Base-by-base conservation (phyloP, 2,888 invertebrate genomes). In the Pherbina coryleti region DNA sequence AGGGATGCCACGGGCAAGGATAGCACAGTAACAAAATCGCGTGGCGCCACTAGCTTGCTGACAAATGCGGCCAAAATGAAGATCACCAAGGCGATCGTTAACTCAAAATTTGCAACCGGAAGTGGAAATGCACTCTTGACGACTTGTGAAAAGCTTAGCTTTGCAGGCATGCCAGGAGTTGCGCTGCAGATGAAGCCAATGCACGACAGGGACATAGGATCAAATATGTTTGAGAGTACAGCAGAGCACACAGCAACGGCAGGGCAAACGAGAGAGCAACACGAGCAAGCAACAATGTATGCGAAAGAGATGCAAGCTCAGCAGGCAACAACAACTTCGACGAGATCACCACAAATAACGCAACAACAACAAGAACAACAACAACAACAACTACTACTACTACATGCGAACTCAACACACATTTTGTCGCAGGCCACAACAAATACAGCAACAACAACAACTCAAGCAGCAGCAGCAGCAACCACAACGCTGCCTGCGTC, bases 31-130 rank as follows among this genome's bases (percentile, higher is more conserved):
- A 44, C 44, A 31, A 64, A 57, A 60, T 25, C 8, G 19, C 73
- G 69, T 22, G 34, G 37, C 14, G 71, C 74, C 55, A 28, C 80
- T 14, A 83, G 82, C 69, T 81, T 88, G 69, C 80, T 87, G 49
- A 79, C 85, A 17, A 87, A 83, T 82, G 88, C 87, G 49, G 87
- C 83, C 64, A 86, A 87, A 83, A 87, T 86, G 85, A 87, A 87
- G 82, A 86, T 86, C 55, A 83, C 83, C 25, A 87, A 84, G 79
- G 84, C 85, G 9, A 81, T 83, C 64, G 79, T 82, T 25, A 86
- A 87, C 82, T 78, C 85, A 22, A 87, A 85, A 73, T 69, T 69
- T 49, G 77, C 79, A 3, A 66, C 60, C 57, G 75, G 75, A 51
- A 71, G 49, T 44, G 60, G 75, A 28, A 77, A 70, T 53, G 37